Percentiles rank a stretch among this genome's conserved stretches.
Conservation (phyloP, 2,113 vertebrate species). For the Tyrannus savana region DNA sequence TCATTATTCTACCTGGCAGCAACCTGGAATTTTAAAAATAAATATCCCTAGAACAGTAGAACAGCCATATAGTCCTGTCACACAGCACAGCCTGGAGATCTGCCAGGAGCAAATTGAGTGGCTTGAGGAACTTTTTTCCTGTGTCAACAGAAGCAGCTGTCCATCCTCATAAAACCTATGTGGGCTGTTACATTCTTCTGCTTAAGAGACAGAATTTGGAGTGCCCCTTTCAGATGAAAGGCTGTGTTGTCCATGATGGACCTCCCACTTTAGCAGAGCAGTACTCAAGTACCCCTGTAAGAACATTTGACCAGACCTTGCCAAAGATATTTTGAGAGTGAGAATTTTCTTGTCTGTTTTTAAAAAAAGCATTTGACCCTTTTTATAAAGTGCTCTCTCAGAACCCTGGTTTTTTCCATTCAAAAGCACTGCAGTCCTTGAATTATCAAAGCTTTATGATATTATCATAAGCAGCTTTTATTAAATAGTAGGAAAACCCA, state of each 20-base stretch:
- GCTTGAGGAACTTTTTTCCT: background rate
- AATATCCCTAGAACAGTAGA: background rate
- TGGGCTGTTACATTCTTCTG: background rate
- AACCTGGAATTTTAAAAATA: background rate
- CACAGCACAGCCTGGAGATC: background rate
- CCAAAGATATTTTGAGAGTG: background rate
- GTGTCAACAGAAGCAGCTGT: background rate
- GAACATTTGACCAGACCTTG: background rate
- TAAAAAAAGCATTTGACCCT: background rate
- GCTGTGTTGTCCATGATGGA: background rate
- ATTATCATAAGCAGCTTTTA: background rate
- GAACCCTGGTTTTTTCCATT: background rate
- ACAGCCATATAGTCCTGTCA: background rate
- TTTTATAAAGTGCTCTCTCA: background rate
- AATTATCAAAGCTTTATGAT: background rate
- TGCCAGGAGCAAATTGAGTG: background rate
- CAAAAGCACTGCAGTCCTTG: background rate
- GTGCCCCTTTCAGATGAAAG: background rate
- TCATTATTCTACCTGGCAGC: conserved; percentile 7
- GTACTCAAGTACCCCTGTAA: background rate
- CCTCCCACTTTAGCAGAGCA: background rate
- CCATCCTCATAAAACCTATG: background rate
- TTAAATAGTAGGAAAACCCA: background rate
- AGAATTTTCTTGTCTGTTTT: background rate
- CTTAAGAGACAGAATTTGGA: background rate